Percentiles rank a stretch among this genome's conserved stretches.
These are phyloP conservation scores for Calephelis nemesis DNA, from an alignment of 1,140 invertebrate species.

Conservation along the genomic window DNA sequence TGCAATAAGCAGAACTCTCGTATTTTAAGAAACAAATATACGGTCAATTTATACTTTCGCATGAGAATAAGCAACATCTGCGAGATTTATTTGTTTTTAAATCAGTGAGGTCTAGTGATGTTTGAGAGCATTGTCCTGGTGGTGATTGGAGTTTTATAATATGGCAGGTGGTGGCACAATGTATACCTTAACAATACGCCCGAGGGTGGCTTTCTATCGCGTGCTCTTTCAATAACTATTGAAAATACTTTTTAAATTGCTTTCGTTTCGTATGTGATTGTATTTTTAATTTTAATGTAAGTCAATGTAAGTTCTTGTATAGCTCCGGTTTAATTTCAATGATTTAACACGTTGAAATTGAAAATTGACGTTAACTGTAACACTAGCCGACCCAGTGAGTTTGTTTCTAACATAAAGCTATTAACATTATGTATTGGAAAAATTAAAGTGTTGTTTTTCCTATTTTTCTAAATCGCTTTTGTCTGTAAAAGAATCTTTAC, in stretches of 20 bases:
- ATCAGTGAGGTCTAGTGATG: conserved; percentile 18
- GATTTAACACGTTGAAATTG: no score
- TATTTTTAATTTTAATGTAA: conserved; percentile 15
- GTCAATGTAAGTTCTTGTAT: conserved; percentile 3
- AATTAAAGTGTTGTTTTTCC: no score
- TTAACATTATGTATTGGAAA: no score
- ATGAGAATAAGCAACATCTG: conserved; percentile 4
- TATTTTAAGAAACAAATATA: neutral
- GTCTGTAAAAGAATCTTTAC: no score
- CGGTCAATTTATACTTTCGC: no score
- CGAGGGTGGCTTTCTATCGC: conserved; percentile 36
- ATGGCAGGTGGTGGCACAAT: conserved; percentile 66
- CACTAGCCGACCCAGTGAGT: no score
- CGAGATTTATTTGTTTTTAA: conserved; percentile 22
- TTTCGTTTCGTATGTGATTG: neutral
- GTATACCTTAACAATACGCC: conserved; percentile 22
- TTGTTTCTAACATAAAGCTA: no score
- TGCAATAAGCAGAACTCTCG: neutral
- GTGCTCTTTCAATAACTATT: conserved; percentile 30
- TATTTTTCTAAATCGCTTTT: no score
- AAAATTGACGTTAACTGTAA: no score
- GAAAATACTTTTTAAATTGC: conserved; percentile 17
- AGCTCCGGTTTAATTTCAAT: no score
- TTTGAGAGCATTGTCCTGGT: conserved; percentile 27
- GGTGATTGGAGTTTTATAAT: conserved; percentile 44